Percentiles rank a stretch among this genome's conserved stretches.
Evolutionary conservation across 2,113 vertebrate genomes (phyloP).

Genomic region (Amphiprion ocellaris): DNA sequence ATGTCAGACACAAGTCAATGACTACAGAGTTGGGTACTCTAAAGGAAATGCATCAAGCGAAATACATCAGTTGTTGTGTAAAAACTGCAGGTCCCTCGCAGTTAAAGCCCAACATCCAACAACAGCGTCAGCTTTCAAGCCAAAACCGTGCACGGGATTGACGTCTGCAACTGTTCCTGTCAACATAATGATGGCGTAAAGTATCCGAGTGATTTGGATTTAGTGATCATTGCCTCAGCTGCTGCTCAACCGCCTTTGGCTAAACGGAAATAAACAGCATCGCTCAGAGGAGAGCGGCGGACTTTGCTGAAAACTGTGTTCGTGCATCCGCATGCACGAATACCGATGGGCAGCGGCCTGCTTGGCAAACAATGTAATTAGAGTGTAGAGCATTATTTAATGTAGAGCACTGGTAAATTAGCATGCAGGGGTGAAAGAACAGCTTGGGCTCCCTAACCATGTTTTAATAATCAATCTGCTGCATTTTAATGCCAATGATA

Average conservation of each 20-base stretch:
- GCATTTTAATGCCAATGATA: background rate
- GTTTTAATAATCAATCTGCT: background rate
- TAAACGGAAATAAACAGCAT: constrained; percentile 64
- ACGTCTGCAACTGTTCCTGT: constrained; percentile 58
- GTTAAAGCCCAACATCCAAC: constrained; percentile 48
- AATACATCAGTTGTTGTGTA: constrained; percentile 48
- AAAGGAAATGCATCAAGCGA: constrained; percentile 35
- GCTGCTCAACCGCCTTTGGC: constrained; percentile 65
- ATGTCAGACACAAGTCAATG: constrained; percentile 59
- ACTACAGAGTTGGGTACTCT: constrained; percentile 21
- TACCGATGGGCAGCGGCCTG: constrained; percentile 43
- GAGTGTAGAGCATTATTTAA: constrained; percentile 3
- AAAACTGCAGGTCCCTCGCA: constrained; percentile 49
- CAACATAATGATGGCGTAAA: constrained; percentile 53
- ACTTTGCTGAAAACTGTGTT: constrained; percentile 10
- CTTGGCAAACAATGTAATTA: constrained; percentile 34
- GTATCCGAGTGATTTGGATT: constrained; percentile 63
- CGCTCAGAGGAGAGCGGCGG: constrained; percentile 51
- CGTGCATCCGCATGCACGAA: constrained; percentile 6
- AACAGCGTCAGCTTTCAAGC: constrained; percentile 27
- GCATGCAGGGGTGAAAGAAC: background rate
- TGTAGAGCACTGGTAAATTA: background rate
- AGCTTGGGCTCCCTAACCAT: background rate
- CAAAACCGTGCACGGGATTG: constrained; percentile 36
- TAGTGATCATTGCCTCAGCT: constrained; percentile 61